Evolutionary conservation across 2,113 vertebrate species (phyloP).

Genomic region (Mastomys natalensis): DNA sequence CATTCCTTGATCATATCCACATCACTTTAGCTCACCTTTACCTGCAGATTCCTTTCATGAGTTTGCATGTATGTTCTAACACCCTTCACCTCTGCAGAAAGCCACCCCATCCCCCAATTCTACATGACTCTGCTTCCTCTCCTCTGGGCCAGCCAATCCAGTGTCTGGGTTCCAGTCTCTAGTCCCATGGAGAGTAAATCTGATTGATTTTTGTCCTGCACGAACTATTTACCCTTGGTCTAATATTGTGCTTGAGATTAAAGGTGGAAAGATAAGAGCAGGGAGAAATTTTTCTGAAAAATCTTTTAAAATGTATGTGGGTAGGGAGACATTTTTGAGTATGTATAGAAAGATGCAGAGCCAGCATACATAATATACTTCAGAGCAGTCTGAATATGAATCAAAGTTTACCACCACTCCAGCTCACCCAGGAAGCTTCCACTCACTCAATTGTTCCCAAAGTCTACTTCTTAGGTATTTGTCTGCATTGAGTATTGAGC

Average conservation of each 20-base stretch:
- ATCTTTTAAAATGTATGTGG: background rate
- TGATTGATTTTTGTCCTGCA: background rate
- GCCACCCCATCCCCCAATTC: background rate
- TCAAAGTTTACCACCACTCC: background rate
- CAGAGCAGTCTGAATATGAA: background rate
- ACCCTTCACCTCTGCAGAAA: background rate
- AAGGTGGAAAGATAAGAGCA: background rate
- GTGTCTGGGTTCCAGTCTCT: background rate
- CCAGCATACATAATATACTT: background rate
- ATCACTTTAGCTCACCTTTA: background rate
- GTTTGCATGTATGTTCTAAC: background rate
- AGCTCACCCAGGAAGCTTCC: background rate
- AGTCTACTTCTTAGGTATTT: conserved; percentile 5
- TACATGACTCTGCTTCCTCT: background rate
- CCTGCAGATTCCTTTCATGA: too few relatives aligned
- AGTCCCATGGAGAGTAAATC: background rate
- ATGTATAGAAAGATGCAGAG: background rate
- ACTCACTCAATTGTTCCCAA: background rate
- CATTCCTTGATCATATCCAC: background rate
- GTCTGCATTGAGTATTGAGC: background rate
- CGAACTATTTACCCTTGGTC: background rate
- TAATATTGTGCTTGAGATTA: background rate
- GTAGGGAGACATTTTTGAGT: background rate
- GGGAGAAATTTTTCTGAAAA: background rate
- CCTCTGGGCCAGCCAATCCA: background rate